Evolutionary conservation across 2,888 invertebrate species (phyloP).

Genomic region (Papilio protenor): DNA sequence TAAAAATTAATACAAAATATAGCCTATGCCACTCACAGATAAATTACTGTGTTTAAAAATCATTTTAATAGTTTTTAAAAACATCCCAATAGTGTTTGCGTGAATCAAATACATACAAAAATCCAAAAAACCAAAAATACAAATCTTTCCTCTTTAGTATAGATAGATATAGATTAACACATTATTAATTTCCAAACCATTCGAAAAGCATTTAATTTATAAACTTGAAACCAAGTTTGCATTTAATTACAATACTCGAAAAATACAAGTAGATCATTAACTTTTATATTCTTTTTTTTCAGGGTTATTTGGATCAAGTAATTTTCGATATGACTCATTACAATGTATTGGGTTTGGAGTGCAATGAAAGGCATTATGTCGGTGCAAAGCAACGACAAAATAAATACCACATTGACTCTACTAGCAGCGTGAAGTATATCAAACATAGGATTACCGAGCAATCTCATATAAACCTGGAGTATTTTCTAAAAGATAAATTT

Average conservation of each 20-base stretch:
- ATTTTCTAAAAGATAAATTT: conserved; percentile 70
- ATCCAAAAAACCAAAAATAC: too few species aligned
- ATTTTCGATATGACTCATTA: conserved; percentile 84
- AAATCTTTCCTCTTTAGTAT: too few species aligned
- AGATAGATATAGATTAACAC: too few species aligned
- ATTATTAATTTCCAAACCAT: background rate
- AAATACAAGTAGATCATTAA: background rate
- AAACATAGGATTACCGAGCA: conserved; percentile 82
- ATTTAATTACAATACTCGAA: too few species aligned
- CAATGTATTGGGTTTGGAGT: conserved; percentile 88
- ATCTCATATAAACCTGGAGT: conserved; percentile 75
- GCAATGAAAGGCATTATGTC: conserved; percentile 81
- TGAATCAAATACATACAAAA: too few species aligned
- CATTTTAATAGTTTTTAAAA: too few species aligned
- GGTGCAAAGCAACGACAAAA: conserved; percentile 84
- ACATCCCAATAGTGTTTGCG: too few species aligned
- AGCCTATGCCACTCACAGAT: too few species aligned
- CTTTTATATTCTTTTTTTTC: conserved; percentile 55
- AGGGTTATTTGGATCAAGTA: conserved; percentile 90
- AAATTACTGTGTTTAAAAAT: too few species aligned
- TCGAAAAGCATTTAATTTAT: background rate
- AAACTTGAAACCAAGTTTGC: background rate
- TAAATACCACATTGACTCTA: conserved; percentile 80
- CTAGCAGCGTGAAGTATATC: conserved; percentile 82
- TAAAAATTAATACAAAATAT: too few species aligned